Base-by-base conservation (phyloP, 2,797 vertebrate species). In the Sandelia bainsii region DNA sequence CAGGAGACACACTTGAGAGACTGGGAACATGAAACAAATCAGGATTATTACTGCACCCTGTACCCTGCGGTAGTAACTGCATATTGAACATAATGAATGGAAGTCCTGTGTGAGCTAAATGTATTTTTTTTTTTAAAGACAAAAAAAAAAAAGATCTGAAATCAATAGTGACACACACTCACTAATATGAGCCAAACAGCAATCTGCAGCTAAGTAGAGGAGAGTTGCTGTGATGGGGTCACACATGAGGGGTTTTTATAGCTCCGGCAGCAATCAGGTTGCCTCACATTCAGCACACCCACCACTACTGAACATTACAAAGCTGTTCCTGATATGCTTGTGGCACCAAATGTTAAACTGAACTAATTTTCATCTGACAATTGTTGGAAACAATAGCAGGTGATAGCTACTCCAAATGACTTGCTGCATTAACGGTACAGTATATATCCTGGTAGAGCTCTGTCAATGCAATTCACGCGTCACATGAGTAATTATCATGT, bases 181-280 rank as follows among this genome's bases (percentile, higher is more conserved):
- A 72, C 75, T 80, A 75, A 83, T 83, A 79, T 52, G 86, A 83
- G 76, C 16, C 77, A 60, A 73, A 74, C 69, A 67, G 75, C 80
- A 79, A 80, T 79, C 69, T 79, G 59, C 81, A 62, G 83, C 71
- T 80, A 83, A 83, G 82, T 70, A 51, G 67, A 84, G 67, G 39
- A 61, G 60, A 80, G 86, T 58, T 83, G 62, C 78, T 56, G 65
- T 62, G 80, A 77, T 14, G 66, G 51, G 84, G 90, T 92, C 90
- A 93, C 91, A 89, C 91, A 91, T 83, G 86, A 93, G 83, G 79
- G 89, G 75, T 87, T 93, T 93, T 91, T 93, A 92, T 93, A 89
- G 91, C 84, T 87, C 77, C 40, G 63, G 56, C 79, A 79, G 91
- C 93, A 93, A 93, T 93, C 89, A 87, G 81, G 77, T 84, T 89